phyloP scores from a whole-genome alignment of 2,888 invertebrate species.

The Drosophila affinis region DNA sequence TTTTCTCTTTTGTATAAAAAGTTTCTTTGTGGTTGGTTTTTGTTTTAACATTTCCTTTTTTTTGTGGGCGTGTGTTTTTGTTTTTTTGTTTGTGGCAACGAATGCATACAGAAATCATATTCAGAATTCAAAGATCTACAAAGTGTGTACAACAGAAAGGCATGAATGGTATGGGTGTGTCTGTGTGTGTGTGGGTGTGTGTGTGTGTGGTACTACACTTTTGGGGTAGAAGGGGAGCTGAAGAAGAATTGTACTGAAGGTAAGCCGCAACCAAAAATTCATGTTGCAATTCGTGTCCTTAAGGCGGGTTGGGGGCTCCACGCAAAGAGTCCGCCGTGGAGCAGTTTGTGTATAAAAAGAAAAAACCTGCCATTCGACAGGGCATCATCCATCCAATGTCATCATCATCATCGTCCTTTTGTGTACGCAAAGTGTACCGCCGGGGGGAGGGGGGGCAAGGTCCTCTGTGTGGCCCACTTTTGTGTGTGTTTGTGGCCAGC shows the following conservation, averaged over 20 bases:
- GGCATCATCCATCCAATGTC: neutral
- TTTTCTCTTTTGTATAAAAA: neutral
- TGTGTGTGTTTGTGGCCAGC: neutral
- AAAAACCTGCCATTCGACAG: neutral
- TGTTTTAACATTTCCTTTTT: neutral
- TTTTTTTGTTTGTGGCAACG: conserved; percentile 15
- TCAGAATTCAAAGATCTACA: conserved; percentile 19
- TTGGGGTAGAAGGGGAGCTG: neutral
- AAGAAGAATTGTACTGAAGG: neutral
- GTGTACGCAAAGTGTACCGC: neutral
- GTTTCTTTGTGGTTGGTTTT: neutral
- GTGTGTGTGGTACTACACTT: neutral
- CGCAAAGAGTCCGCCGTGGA: neutral
- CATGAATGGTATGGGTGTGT: conserved; percentile 10
- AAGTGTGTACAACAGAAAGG: conserved; percentile 33
- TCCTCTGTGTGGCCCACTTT: neutral
- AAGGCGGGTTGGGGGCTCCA: neutral
- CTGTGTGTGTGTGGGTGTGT: neutral
- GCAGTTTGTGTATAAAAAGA: conserved; percentile 1
- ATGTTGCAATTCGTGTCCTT: neutral
- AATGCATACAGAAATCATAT: conserved; percentile 35
- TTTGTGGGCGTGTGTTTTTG: neutral
- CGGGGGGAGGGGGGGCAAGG: neutral
- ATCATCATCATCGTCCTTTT: neutral
- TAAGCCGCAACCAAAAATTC: neutral